phyloP scores from a whole-genome alignment of 2,888 invertebrate species.

The Cryptus armator region DNA sequence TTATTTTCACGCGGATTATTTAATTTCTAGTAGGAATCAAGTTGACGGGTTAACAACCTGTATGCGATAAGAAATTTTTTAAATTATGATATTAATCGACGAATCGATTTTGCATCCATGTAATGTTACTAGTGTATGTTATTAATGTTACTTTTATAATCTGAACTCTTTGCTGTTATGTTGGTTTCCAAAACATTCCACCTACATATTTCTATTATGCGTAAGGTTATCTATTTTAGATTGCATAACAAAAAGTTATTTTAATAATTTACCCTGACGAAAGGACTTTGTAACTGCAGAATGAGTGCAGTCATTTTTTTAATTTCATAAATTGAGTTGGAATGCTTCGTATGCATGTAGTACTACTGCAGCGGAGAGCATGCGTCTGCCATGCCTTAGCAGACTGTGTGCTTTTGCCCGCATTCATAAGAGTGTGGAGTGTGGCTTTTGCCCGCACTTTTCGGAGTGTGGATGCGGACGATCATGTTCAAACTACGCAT shows the following conservation, averaged over 20 bases:
- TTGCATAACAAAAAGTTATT: too few relatives aligned
- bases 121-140: constrained; percentile 15
- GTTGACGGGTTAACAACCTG: neutral
- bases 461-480: neutral
- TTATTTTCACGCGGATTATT: too few relatives aligned
- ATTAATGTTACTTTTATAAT: neutral
- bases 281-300: too few relatives aligned
- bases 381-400: neutral
- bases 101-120: neutral
- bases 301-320: neutral
- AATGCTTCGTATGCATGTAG: neutral
- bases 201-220: neutral
- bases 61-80: neutral
- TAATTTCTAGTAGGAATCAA: too few relatives aligned
- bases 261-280: too few relatives aligned
- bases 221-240: too few relatives aligned
- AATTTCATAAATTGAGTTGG: neutral
- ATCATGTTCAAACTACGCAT: neutral
- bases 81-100: neutral
- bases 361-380: neutral
- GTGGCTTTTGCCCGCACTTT: neutral
- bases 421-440: neutral
- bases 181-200: too few relatives aligned
- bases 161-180: neutral
- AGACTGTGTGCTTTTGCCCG: neutral